Conservation (phyloP, 2,888 invertebrate genomes). For the Conchocele bisecta region DNA sequence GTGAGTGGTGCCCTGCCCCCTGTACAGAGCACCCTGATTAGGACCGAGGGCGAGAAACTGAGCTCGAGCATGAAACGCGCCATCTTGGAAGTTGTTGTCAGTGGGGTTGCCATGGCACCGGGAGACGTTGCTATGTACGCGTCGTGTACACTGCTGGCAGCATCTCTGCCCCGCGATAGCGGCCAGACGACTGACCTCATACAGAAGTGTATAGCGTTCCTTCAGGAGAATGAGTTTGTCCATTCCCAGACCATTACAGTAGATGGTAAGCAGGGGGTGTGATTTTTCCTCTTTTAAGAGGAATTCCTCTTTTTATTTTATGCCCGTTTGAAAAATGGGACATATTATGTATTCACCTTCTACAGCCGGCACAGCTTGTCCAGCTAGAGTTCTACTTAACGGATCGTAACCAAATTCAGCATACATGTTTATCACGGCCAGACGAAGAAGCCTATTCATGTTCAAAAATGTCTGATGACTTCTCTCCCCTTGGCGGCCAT, state of each 20-base stretch:
- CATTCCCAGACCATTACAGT: slow-evolving; percentile 61
- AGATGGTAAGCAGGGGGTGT: slow-evolving; percentile 47
- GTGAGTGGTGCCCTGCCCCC: slow-evolving; percentile 87
- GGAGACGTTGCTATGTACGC: slow-evolving; percentile 90
- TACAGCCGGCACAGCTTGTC: too few relatives aligned
- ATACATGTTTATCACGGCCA: too few relatives aligned
- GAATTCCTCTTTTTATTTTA: too few relatives aligned
- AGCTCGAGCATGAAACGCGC: slow-evolving; percentile 85
- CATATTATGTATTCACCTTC: too few relatives aligned
- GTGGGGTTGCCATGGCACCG: slow-evolving; percentile 90
- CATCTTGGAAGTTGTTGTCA: slow-evolving; percentile 88
- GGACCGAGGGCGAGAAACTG: slow-evolving; percentile 84
- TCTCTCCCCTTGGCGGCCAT: too few relatives aligned
- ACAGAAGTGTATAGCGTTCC: slow-evolving; percentile 86
- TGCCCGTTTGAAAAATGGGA: too few relatives aligned
- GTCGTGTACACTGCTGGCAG: slow-evolving; percentile 89
- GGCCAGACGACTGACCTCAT: slow-evolving; percentile 77
- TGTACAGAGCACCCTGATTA: slow-evolving; percentile 90
- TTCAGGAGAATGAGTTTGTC: slow-evolving; percentile 92
- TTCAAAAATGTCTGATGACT: too few relatives aligned
- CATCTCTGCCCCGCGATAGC: slow-evolving; percentile 80
- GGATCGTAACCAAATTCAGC: too few relatives aligned
- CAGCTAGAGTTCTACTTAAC: too few relatives aligned
- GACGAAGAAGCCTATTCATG: too few relatives aligned
- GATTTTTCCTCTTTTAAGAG: too few relatives aligned